Evolutionary conservation across 2,888 invertebrate species (phyloP), one percentile per base, ranked within the genome.

Genomic region (Hydrotaea cyrtoneurina): DNA sequence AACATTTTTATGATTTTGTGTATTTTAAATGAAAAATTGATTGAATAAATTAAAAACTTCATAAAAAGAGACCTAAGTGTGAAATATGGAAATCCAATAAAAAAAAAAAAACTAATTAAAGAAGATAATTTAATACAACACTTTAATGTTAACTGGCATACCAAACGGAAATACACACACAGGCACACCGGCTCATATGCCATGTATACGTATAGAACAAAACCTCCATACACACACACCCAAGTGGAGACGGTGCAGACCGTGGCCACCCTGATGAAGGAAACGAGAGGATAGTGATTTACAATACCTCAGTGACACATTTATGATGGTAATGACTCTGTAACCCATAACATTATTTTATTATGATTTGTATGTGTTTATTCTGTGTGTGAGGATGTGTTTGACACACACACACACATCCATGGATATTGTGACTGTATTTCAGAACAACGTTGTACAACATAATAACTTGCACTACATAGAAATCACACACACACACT

Each of bases 321-420:
- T 80, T 80, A 78, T 77, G 71, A 71, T 80, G 78, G 19, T 75
- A 83, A 83, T 83, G 71, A 64, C 71, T 78, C 21, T 39, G 31
- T 73, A 74, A 78, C 71, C 80, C 80, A 83, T 83, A 80, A 78
- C 75, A 74, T 74, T 74, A 71, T 74, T 83, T 80, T 78, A 80
- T 83, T 83, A 78, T 80, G 74, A 75, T 80, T 77, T 80, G 62
- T 66, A 77, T 55, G 66, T 36, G 43, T 55, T 43, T 46, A 73
- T 31, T 31, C 31, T 31, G 3, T 31, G 3, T 31, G 3, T 31
- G 3, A 4, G 3, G 2, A 2, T 31, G 31, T 31, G 31, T 36
- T n/a, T 17, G 17, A 31, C 53, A 53, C 53, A 7, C 39, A 64
- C 39, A 64, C 17, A 10, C 31, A 2, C 31, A 31, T 31, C 31